Evolutionary conservation across 2,888 invertebrate species (phyloP), one percentile per base, ranked within the genome.

Genomic region (Folsomia manolachei): DNA sequence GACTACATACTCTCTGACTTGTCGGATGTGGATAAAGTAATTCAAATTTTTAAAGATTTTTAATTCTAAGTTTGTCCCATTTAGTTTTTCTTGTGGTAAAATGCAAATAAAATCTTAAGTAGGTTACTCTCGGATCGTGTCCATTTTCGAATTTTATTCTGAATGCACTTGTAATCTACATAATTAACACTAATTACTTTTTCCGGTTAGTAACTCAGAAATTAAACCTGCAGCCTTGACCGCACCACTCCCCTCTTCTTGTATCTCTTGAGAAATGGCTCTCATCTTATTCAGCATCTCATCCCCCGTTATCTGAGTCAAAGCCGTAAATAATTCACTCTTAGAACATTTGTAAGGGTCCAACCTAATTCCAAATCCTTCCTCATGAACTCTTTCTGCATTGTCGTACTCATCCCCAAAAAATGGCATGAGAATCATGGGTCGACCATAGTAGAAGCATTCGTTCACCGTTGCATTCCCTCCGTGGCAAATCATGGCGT

Each of bases 371-470:
- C 60, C 53, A 19, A 56, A 56, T 11, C 68, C 68, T 0, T 26
- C 56, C 19, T 68, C 68, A 26, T 68, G 68, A 4, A 68, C n/a
- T 26, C 68, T 18, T 68, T 68, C 56, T 19, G 68, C 68, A 27
- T 68, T 68, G 18, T 68, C 68, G 21, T 68, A 68, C 19, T 68
- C 68, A 68, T 68, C 68, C 1, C 68, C 68, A 11, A 68, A 68
- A 27, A 68, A 26, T 1, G 68, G 68, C 27, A 68, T 18, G n/a
- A 53, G 24, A 21, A 68, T 1, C 60, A 68, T 68, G 27, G 68
- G 68, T 27, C 56, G 53, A 26, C 68, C 68, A 60, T 56, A 68
- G 60, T 68, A 68, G n/a, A 68, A 56, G 24, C 68, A 68, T 68
- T 68, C 68, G 21, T 60, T 60, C 25, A 68, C 19, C 11, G 68